Percentiles rank a stretch among this genome's conserved stretches.
Conservation (phyloP, 2,113 vertebrate species). For the Chaetorhynchus papuensis region DNA sequence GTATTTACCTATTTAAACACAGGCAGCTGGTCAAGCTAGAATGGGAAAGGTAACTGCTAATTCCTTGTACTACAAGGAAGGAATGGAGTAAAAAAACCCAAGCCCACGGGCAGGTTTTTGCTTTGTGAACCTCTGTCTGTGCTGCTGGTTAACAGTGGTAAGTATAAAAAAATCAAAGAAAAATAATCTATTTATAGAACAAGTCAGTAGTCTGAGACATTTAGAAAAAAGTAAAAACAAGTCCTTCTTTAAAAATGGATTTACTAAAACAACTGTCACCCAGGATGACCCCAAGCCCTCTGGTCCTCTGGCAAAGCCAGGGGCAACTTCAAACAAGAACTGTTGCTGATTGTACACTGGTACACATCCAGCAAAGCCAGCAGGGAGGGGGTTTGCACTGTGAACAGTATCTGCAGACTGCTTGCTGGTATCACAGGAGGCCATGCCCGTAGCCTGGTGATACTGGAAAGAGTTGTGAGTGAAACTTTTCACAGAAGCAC, state of each 20-base stretch:
- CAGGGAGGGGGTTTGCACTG: slow-evolving; percentile 42
- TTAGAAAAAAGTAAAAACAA: slow-evolving; percentile 87
- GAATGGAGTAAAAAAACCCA: slow-evolving; percentile 72
- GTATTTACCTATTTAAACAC: slow-evolving; percentile 72
- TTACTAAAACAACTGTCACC: slow-evolving; percentile 79
- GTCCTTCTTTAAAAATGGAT: slow-evolving; percentile 80
- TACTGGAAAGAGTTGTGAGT: slow-evolving; percentile 62
- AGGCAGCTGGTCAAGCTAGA: slow-evolving; percentile 69
- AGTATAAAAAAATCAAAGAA: slow-evolving; percentile 82
- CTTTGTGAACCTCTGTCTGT: slow-evolving; percentile 75
- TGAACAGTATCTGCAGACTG: slow-evolving; percentile 45
- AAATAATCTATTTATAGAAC: slow-evolving; percentile 85
- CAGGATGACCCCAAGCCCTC: slow-evolving; percentile 65
- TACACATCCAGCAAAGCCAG: slow-evolving; percentile 47
- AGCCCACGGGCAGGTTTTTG: slow-evolving; percentile 74
- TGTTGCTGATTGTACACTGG: slow-evolving; percentile 37
- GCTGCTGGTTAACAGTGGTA: slow-evolving; percentile 82
- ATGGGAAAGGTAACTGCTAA: slow-evolving; percentile 72
- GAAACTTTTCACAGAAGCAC: slow-evolving; percentile 65
- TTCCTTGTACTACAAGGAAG: slow-evolving; percentile 79
- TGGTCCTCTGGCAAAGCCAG: slow-evolving; percentile 63
- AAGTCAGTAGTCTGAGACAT: slow-evolving; percentile 84
- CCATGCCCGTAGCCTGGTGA: slow-evolving; percentile 65
- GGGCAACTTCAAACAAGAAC: slow-evolving; percentile 8
- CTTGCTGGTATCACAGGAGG: slow-evolving; percentile 61